Base-by-base conservation (phyloP, 2,113 vertebrate genomes). In the Mungos mungo region DNA sequence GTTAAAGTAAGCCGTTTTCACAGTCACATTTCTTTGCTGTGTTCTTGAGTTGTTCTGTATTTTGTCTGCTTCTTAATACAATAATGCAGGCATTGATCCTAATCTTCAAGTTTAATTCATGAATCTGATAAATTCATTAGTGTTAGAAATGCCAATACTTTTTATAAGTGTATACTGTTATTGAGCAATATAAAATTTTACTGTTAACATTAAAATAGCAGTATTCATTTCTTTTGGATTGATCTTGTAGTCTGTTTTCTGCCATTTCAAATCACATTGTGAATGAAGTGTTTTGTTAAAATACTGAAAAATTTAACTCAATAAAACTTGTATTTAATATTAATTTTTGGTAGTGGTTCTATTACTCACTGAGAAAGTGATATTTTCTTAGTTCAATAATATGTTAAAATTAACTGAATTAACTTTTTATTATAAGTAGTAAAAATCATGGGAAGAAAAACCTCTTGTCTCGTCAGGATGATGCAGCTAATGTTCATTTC, bases 1-100 rank as follows among this genome's bases (percentile, higher is more conserved):
- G 99, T 99, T 97, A 99, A 99, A 99, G 99, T 99, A 99, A 96
- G 95, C 93, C 72, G 9, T 21, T 85, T 68, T 54, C 19, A 14
- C n/a, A 15, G 4, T 41, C 3, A 1, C n/a, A 29, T n/a, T 25
- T 92, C n/a, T 68, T 16, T 12, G 18, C 50, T 79, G 1, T 71
- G 25, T n/a, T 63, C 2, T 21, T 38, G 18, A 25, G 3, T 8
- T 23, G 5, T 4, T 71, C 19, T 50, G 3, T 33, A 10, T 41
- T 66, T 77, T 33, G 15, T 81, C 25, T 63, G 29, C 63, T 81
- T 85, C 41, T 85, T 9, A 31, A 19, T 41, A 21, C 23, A 25
- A 0, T 31, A 66, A 18, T 38, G 15, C 9, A 76, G 27, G 29
- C 12, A 1, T 23, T 29, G 21, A 5, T 68, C 8, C 3, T 33